Percentiles rank a stretch among this genome's conserved stretches.
These are phyloP conservation scores for Cataglyphis altisquamis DNA, from an alignment of 2,888 invertebrate genomes.

Conservation along the genomic window DNA sequence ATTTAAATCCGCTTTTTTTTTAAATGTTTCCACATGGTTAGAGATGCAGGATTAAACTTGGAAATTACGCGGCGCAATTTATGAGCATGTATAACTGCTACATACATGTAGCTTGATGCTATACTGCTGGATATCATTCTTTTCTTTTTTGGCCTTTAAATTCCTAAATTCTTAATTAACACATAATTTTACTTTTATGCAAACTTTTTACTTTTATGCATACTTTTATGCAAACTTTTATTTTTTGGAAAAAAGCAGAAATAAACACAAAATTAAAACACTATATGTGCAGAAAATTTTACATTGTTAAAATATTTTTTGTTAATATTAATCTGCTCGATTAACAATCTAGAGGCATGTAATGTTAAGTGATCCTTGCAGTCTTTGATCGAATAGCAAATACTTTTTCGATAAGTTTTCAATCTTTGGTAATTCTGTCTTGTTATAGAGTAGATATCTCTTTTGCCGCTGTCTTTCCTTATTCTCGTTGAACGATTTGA, in stretches of 20 bases:
- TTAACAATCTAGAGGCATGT: neutral
- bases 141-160: neutral
- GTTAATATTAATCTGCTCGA: neutral
- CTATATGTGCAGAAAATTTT: neutral
- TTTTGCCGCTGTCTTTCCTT: neutral
- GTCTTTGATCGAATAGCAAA: slow-evolving; percentile 8
- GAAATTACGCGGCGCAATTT: slow-evolving; percentile 58
- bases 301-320: neutral
- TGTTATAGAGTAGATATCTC: slow-evolving; percentile 1
- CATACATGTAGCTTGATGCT: neutral
- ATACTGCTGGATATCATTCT: slow-evolving; percentile 20
- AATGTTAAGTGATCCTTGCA: neutral
- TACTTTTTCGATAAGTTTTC: slow-evolving; percentile 28
- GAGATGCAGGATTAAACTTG: slow-evolving; percentile 57
- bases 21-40: neutral
- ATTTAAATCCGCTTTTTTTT: neutral
- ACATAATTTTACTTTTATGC: slow-evolving; percentile 18
- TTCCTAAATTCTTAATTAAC: slow-evolving; percentile 48
- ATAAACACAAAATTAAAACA: neutral
- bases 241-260: slow-evolving; percentile 32
- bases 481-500: neutral
- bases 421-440: slow-evolving; percentile 27
- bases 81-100: slow-evolving; percentile 24
- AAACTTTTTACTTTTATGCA: slow-evolving; percentile 5
- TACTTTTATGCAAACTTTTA: slow-evolving; percentile 14